Percentiles rank a stretch among this genome's conserved stretches.
Conservation (phyloP, 2,113 vertebrate genomes). For the Silurus meridionalis region DNA sequence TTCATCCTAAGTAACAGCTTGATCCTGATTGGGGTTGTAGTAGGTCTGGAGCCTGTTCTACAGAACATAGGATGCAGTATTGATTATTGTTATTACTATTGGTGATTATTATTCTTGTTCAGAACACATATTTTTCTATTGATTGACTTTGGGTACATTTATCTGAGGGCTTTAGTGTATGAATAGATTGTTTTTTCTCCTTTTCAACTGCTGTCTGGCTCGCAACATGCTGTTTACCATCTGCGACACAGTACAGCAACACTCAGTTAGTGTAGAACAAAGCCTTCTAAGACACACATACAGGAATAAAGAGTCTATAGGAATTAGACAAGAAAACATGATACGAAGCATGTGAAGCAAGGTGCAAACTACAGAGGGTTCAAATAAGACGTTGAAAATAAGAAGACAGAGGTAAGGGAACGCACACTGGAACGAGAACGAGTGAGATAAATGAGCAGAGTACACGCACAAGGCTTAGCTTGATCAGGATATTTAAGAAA, state of each 20-base stretch:
- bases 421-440: background rate
- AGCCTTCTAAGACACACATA: background rate
- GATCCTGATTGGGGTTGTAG: background rate
- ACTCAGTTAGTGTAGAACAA: background rate
- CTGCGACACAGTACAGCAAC: background rate
- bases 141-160: conserved; percentile 12
- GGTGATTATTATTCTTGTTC: background rate
- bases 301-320: background rate
- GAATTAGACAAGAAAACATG: background rate
- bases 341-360: background rate
- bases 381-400: background rate
- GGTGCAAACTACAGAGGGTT: background rate
- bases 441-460: background rate
- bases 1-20: background rate
- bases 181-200: conserved; percentile 39
- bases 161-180: conserved; percentile 4
- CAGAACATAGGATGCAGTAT: background rate
- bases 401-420: background rate
- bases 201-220: conserved; percentile 38
- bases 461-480: background rate
- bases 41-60: background rate
- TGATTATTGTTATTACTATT: too few relatives aligned
- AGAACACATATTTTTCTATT: background rate
- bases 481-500: background rate
- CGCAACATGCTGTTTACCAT: background rate